Evolutionary conservation across 2,797 vertebrate species (phyloP), one percentile per base, ranked within the genome.

Genomic region (Epinephelus malabaricus): DNA sequence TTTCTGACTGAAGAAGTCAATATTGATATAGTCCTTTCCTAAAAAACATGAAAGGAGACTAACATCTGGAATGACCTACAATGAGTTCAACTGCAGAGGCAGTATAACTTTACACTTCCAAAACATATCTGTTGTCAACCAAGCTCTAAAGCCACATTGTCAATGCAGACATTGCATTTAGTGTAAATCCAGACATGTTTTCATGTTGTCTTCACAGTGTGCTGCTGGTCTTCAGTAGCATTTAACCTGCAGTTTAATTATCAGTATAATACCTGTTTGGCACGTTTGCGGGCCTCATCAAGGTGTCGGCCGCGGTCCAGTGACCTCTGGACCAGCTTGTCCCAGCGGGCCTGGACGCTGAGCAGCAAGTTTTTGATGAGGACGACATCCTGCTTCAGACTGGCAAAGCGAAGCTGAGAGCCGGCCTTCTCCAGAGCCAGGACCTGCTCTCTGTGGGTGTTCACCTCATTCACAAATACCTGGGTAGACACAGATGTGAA

Each of bases 401-500:
- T 99, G 88, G 98, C 96, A 27, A 99, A 99, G 82, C 99, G 97
- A 19, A 99, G 94, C 92, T 99, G 98, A 86, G 97, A 99, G 0
- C 98, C 98, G 0, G 95, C 97, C 91, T 99, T 98, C 86, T 99
- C 98, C 92, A 99, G 94, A 77, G 98, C 97, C 21, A 99, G 96
- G 69, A 99, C 98, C 89, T 97, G 97, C 70, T 99, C 98, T 70
- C 98, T 95, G 90, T 99, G 98, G 45, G 95, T 97, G 60, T 99
- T 99, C 78, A 99, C 98, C 93, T 99, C 98, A 15, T 98, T 99
- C 88, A 98, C 98, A 79, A 99, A 99, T 54, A 98, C 96, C 98
- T 99, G 94, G 0, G 5, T 54, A 27, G 55, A 75, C 18, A 87
- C 46, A 45, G 19, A 49, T 18, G 0, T 0, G 7, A 4, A 38